phyloP scores from a whole-genome alignment of 2,797 vertebrate species.

The Heterohyrax brucei region DNA sequence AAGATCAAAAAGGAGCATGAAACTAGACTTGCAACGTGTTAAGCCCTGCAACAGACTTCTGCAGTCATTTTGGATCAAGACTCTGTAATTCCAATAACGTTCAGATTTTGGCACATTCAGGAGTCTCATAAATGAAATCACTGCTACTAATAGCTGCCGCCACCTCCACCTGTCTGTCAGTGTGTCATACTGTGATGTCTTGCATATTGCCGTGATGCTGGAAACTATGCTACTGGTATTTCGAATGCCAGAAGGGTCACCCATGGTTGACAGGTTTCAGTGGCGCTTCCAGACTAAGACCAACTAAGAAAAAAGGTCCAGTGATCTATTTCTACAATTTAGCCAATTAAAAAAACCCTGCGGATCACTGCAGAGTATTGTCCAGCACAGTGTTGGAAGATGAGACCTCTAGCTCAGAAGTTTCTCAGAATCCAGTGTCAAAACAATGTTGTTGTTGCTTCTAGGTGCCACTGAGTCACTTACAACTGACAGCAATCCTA shows the following conservation, averaged over 20 bases:
- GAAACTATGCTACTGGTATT: background rate
- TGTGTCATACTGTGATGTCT: background rate
- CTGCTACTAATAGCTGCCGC: background rate
- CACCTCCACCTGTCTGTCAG: background rate
- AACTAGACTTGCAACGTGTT: no score
- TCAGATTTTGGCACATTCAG: background rate
- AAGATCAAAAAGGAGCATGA: background rate
- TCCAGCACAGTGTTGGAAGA: background rate
- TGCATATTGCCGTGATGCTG: background rate
- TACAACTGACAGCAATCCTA: no score
- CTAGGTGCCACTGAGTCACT: no score
- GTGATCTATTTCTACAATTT: background rate
- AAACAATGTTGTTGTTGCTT: no score
- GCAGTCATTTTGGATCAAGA: background rate
- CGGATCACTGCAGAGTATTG: background rate
- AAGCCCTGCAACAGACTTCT: background rate
- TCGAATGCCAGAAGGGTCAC: background rate
- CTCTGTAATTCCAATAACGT: background rate
- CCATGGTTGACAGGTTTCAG: background rate
- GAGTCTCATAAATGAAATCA: slow-evolving; percentile 17
- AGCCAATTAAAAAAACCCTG: background rate
- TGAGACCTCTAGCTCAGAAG: background rate
- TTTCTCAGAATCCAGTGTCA: background rate
- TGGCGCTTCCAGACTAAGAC: background rate
- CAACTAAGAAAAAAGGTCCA: background rate